Evolutionary conservation across 1,140 invertebrate species (phyloP), one percentile per base, ranked within the genome.

Genomic region (Drosophila erecta): DNA sequence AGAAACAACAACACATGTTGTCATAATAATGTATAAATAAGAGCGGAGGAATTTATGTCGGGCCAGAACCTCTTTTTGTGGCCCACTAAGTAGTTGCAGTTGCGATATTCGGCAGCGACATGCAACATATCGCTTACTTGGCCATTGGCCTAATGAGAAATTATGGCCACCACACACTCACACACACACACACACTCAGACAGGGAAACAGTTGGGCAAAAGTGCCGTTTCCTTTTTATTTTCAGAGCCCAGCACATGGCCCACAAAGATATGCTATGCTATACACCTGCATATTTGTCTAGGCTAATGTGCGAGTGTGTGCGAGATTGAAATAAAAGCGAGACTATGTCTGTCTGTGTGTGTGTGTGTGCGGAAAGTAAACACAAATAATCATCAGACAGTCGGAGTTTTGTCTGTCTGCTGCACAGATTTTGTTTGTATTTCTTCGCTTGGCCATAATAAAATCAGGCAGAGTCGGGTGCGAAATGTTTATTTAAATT

Each of bases 401-500:
- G 83, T 83, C 65, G 77, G 79, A 87, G 76, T 57, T 81, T 54
- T 57, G 59, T 78, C 74, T 79, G 74, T 79, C 54, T 70, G 64
- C 33, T 76, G 79, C 83, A 81, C 84, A 87, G 83, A 86, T 86
- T 86, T 87, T 79, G 70, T 86, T 87, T 79, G 62, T 83, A 46
- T 65, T 59, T 46, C 56, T 53, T 17, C 65, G 74, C 75, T 57
- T 79, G 81, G 79, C 72, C 84, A 83, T 81, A 81, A 85, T 85
- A 87, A 87, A 85, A 85, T 87, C 83, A 86, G 81, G 35, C 70
- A 53, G 73, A 78, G 69, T 57, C 75, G 84, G 84, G 83, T 87
- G 83, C 79, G 84, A 87, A 87, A 87, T 87, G 83, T 79, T 87
- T 87, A 87, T 87, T 87, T 89, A 87, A 87, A 87, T 87, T 87